Conservation (phyloP, 2,113 vertebrate species). For the Callionymus lyra region DNA sequence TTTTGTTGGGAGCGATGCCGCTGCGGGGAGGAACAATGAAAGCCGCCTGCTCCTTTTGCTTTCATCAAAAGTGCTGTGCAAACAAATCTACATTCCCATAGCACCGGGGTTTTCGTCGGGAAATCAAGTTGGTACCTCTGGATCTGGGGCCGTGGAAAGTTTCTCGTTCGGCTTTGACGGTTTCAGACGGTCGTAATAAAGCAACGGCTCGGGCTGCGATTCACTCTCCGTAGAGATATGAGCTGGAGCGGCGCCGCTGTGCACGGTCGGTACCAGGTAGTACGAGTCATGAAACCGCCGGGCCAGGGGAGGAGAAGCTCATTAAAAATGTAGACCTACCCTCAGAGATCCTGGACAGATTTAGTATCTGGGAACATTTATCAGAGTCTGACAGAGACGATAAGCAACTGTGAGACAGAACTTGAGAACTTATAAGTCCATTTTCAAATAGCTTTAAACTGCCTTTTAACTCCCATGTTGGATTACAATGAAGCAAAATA, state of each 20-base stretch:
- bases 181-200: no score
- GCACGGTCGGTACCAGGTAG: slow-evolving; percentile 62
- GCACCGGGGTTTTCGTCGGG: background rate
- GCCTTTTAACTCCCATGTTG: no score
- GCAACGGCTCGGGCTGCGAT: slow-evolving; percentile 5
- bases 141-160: no score
- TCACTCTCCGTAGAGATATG: slow-evolving; percentile 51
- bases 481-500: no score
- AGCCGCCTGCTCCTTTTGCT: background rate
- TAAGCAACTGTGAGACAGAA: no score
- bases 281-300: slow-evolving; percentile 36
- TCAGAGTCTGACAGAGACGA: background rate
- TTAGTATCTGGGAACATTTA: slow-evolving; percentile 11
- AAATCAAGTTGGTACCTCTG: background rate
- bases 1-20: slow-evolving; percentile 31
- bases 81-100: slow-evolving; percentile 3
- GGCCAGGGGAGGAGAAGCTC: slow-evolving; percentile 40
- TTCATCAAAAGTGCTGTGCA: slow-evolving; percentile 3
- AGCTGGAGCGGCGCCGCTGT: slow-evolving; percentile 28
- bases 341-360: slow-evolving; percentile 16
- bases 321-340: slow-evolving; percentile 37
- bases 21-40: slow-evolving; percentile 23
- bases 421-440: no score
- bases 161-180: no score
- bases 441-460: no score